Evolutionary conservation across 2,888 invertebrate species (phyloP), one percentile per base, ranked within the genome.

Genomic region (Drosophila nr. fundita): DNA sequence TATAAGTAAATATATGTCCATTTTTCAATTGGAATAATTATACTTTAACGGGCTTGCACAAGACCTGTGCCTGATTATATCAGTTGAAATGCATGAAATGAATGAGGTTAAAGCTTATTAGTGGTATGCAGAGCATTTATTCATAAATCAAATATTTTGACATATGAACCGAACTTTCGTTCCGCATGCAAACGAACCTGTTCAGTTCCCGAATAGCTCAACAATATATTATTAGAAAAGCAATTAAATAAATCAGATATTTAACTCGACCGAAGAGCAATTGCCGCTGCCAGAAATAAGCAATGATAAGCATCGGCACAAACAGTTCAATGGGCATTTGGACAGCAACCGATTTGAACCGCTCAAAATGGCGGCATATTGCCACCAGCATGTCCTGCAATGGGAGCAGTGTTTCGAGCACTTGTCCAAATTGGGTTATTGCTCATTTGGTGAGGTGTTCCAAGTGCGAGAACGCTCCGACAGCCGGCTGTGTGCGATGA

Each of bases 391-490:
- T 94, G 54, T 93, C 91, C 18, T 87, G 83, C 15, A 87, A 91
- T 42, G 87, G 90, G 94, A 96, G 57, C 96, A 96, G 91, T 94
- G 95, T 79, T 97, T 96, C 90, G 93, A 94, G 18, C 93, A 94
- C 29, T 92, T 95, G 24, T 92, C 93, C 5, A 94, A 94, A 83
- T 94, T 97, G 45, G 97, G 96, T 1, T 95, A 95, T 90, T 96
- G 97, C 4, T 96, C 96, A 5, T 97, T 96, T 93, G 96, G 96
- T 13, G 95, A 95, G 92, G 96, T 96, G 0, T 96, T 95, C 87
- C 95, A 95, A 90, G 96, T 95, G 1, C 93, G 93, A 63, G 95
- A 94, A 72, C 94, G 94, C 73, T 95, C 96, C 80, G 96, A 96
- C 93, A 94, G 95, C 0, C 92, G 94, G 45, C 91, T 94, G 53